A percentile compares a stretch with the other conserved stretches of the same genome.
Conservation (phyloP, 2,888 invertebrate genomes). For the Cephus spinipes region DNA sequence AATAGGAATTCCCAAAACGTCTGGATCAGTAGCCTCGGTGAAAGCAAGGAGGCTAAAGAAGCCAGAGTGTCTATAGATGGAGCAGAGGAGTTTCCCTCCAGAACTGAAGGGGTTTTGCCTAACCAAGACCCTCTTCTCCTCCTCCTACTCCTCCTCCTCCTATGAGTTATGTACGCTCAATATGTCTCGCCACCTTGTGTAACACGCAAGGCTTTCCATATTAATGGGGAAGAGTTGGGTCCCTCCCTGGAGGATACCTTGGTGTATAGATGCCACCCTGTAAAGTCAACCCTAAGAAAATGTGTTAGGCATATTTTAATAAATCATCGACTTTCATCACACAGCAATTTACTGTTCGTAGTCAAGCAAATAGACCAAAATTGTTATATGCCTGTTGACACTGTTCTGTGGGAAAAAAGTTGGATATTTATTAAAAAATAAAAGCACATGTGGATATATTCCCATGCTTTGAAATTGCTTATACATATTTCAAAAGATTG, state of each 20-base stretch:
- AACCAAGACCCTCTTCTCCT: neutral
- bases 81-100: neutral
- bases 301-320: neutral
- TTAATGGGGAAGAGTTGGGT: neutral
- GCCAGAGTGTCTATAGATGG: neutral
- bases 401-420: neutral
- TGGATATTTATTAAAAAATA: neutral
- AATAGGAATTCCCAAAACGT: neutral
- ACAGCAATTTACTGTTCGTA: neutral
- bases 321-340: neutral
- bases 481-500: neutral
- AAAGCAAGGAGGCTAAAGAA: neutral
- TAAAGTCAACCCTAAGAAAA: neutral
- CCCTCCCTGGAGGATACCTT: neutral
- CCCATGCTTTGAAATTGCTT: neutral
- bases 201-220: slow-evolving; percentile 3
- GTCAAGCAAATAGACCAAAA: neutral
- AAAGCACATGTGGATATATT: neutral
- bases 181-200: slow-evolving; percentile 3
- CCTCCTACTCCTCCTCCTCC: neutral
- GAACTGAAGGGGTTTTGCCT: neutral
- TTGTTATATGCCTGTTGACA: neutral
- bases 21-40: neutral
- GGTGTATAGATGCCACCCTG: neutral
- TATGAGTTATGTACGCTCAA: slow-evolving; percentile 7